phyloP scores from a whole-genome alignment of 1,140 invertebrate genomes.

The Eurosta solidaginis region DNA sequence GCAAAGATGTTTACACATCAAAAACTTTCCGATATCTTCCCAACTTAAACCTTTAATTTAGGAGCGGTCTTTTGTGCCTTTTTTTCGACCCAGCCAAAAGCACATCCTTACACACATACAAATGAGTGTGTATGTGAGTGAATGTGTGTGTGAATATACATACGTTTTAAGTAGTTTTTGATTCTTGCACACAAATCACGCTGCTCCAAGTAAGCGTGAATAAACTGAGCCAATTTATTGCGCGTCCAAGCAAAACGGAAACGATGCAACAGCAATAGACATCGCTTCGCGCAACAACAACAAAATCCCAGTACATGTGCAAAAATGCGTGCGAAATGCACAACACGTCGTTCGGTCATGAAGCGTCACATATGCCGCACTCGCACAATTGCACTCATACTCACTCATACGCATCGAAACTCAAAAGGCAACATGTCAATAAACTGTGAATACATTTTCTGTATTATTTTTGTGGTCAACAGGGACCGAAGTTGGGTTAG shows the following conservation, averaged over 20 bases:
- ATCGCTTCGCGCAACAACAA: too few species aligned
- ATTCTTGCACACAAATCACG: neutral
- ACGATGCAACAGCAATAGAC: neutral
- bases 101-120: too few species aligned
- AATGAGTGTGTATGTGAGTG: neutral
- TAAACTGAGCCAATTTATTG: conserved; percentile 17
- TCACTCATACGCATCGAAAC: neutral
- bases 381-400: neutral
- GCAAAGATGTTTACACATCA: too few species aligned
- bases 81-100: too few species aligned
- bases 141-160: neutral
- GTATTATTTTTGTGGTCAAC: conserved; percentile 15
- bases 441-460: conserved; percentile 21
- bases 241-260: conserved; percentile 14
- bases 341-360: neutral
- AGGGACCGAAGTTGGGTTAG: neutral
- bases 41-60: too few species aligned
- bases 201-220: neutral
- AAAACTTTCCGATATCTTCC: too few species aligned
- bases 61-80: too few species aligned
- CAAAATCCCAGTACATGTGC: too few species aligned
- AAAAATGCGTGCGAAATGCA: conserved; percentile 1
- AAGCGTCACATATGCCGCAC: neutral
- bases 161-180: neutral
- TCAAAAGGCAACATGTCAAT: conserved; percentile 24